Conservation (phyloP, 2,113 vertebrate species). For the Rana temporaria region DNA sequence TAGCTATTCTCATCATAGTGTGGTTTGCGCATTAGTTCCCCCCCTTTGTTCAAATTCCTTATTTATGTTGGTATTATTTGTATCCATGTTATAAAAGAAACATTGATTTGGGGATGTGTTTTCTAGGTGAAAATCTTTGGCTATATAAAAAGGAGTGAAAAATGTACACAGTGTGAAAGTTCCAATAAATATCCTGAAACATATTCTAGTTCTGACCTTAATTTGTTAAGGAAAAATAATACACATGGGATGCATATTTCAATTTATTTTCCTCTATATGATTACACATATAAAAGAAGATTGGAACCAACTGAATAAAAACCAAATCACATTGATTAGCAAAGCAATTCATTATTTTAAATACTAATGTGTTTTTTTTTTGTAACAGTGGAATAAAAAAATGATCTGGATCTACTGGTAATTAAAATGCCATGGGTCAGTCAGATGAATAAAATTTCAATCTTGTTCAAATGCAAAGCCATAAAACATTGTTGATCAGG, state of each 20-base stretch:
- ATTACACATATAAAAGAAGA: constrained; percentile 16
- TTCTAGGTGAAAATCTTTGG: too few species aligned
- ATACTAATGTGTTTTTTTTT: constrained; percentile 16
- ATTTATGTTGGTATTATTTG: too few species aligned
- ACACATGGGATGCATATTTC: background rate
- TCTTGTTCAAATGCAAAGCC: constrained; percentile 34
- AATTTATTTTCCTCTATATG: background rate
- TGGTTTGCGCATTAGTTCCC: too few species aligned
- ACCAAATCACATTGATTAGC: background rate
- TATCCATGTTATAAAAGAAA: too few species aligned
- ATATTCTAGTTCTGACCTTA: background rate
- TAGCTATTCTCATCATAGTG: too few species aligned
- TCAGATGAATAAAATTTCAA: constrained; percentile 47
- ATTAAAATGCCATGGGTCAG: constrained; percentile 51
- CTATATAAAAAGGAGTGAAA: too few species aligned
- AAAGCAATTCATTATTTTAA: constrained; percentile 36
- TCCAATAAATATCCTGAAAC: background rate
- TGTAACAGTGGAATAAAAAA: constrained; percentile 13
- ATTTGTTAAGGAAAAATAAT: background rate
- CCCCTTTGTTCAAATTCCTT: too few species aligned
- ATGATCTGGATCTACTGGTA: constrained; percentile 35
- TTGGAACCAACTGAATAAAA: background rate
- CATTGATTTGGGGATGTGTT: too few species aligned
- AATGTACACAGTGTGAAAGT: too few species aligned
- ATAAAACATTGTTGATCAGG: constrained; percentile 37